A percentile compares a stretch with the other conserved stretches of the same genome.
phyloP scores from a whole-genome alignment of 2,888 invertebrate genomes.

The Metallyticus violacea region DNA sequence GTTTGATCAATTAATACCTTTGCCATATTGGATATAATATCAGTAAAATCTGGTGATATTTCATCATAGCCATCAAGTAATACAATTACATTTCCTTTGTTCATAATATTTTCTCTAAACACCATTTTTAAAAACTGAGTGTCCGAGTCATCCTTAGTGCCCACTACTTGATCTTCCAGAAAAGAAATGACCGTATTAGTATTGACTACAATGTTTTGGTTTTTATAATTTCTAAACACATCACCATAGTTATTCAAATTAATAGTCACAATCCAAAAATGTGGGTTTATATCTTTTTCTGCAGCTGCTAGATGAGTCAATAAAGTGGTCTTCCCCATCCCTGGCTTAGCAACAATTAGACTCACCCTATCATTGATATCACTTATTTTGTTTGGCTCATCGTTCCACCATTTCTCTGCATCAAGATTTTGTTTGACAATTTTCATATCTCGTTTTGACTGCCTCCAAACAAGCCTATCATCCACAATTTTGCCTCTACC shows the following conservation, averaged over 20 bases:
- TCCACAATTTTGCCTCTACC: background rate
- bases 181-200: background rate
- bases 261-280: background rate
- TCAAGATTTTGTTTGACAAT: background rate
- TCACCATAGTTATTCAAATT: background rate
- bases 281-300: background rate
- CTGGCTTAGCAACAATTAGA: slow-evolving; percentile 15
- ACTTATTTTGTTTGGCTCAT: background rate
- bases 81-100: slow-evolving; percentile 1
- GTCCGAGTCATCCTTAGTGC: background rate
- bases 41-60: slow-evolving; percentile 11
- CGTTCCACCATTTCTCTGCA: background rate
- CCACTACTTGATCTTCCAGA: background rate
- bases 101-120: background rate
- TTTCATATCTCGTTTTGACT: background rate
- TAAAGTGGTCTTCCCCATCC: slow-evolving; percentile 27
- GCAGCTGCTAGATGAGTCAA: background rate
- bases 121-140: background rate
- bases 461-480: background rate
- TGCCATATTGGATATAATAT: background rate
- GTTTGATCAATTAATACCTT: background rate
- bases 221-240: background rate
- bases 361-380: background rate
- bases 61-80: slow-evolving; percentile 31
- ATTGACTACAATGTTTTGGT: background rate